Evolutionary conservation across 2,888 invertebrate species (phyloP).

Genomic region (Nematopogon swammerdamellus): DNA sequence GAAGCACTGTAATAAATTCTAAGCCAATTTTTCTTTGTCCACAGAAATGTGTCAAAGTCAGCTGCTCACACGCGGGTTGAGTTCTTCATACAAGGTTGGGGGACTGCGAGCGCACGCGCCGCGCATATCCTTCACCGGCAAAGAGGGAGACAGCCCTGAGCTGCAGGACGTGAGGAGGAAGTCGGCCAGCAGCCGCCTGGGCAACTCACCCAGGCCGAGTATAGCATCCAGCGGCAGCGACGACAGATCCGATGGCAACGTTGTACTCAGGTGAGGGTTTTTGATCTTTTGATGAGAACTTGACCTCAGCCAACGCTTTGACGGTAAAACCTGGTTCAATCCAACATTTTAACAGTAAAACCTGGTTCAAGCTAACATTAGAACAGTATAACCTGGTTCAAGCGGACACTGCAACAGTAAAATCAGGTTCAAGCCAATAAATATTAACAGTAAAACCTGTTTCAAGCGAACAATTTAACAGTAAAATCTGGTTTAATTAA

Average conservation of each 20-base stretch:
- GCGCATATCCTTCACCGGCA: constrained; percentile 41
- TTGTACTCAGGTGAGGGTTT: constrained; percentile 62
- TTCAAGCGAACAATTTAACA: too few species aligned
- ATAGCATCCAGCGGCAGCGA: constrained; percentile 31
- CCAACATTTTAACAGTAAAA: too few species aligned
- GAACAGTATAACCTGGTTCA: too few species aligned
- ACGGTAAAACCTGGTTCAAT: too few species aligned
- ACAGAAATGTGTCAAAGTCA: constrained; percentile 42
- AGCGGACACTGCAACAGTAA: too few species aligned
- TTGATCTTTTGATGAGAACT: too few species aligned
- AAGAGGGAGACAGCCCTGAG: constrained; percentile 32
- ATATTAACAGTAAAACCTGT: too few species aligned
- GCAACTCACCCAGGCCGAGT: constrained; percentile 43
- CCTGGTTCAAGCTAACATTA: too few species aligned
- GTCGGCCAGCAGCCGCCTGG: constrained; percentile 43
- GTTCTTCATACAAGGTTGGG: constrained; percentile 33
- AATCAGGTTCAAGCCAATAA: too few species aligned
- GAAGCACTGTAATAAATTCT: too few species aligned
- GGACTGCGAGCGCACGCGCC: constrained; percentile 43
- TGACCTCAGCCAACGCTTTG: too few species aligned
- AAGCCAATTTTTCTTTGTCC: constrained; percentile 17
- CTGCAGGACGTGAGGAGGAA: constrained; percentile 35
- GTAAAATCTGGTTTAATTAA: too few species aligned
- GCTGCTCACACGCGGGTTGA: constrained; percentile 40
- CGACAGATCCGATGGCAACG: constrained; percentile 51